phyloP scores from a whole-genome alignment of 2,797 vertebrate genomes.

The Mycteria americana region DNA sequence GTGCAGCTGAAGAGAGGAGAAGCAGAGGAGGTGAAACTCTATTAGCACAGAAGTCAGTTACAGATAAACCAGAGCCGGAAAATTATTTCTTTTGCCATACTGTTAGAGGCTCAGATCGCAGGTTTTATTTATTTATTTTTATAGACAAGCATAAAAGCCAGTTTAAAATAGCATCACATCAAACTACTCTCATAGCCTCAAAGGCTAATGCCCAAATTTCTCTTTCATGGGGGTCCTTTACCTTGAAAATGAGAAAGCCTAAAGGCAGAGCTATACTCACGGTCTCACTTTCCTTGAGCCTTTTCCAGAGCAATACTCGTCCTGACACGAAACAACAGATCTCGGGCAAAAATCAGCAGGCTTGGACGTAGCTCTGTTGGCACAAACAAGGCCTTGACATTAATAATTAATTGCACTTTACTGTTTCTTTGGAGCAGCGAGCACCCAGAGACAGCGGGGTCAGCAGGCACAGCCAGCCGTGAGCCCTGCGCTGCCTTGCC shows the following conservation, averaged over 20 bases:
- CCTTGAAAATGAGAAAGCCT: no score
- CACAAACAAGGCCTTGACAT: no score
- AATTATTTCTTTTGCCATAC: neutral
- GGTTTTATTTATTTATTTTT: neutral
- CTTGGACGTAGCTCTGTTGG: neutral
- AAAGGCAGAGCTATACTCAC: neutral
- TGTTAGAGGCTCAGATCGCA: neutral
- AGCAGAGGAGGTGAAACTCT: neutral
- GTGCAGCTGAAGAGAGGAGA: neutral
- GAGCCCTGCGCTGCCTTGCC: neutral
- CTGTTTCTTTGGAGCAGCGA: neutral
- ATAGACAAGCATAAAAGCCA: neutral
- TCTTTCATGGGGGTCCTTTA: neutral
- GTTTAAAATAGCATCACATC: neutral
- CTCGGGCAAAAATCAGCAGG: neutral
- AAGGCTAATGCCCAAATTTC: neutral
- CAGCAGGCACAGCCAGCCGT: neutral
- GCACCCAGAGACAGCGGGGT: fast-evolving
- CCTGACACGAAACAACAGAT: no score
- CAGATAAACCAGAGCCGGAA: neutral
- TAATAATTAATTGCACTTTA: neutral
- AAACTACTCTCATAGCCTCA: no score
- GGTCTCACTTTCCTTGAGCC: no score
- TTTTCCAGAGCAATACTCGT: neutral
- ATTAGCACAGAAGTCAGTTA: neutral